Evolutionary conservation across 2,888 invertebrate genomes (phyloP), one percentile per base, ranked within the genome.

Genomic region (Mythimna impura): DNA sequence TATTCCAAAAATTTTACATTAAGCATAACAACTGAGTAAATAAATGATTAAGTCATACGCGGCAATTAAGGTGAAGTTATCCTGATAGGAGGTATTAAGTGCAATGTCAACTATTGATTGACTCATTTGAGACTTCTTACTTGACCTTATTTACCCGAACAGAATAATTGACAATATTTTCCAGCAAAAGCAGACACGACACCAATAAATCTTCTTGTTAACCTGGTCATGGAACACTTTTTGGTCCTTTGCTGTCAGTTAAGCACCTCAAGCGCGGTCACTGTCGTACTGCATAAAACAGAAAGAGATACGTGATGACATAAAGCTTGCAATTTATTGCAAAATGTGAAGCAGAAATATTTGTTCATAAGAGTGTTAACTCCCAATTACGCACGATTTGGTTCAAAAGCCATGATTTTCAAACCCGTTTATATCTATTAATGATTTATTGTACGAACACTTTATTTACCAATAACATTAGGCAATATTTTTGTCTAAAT

Each of bases 1-100:
- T 25, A 58, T 52, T 50, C 63, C 3, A 68, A 71, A 67, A 68
- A 62, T 34, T 1, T 57, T 7, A n/a, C 63, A 6, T 25, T 47
- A 25, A 54, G n/a, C 20, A 40, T 47, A 20, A 14, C 14, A 57
- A 55, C 12, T 9, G 9, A 61, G 67, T 12, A 66, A 67, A 67
- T 64, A 57, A 50, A 22, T 25, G n/a, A 0, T 54, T 61, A 22
- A 22, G 12, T 58, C 10, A 12, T 9, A 34, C 50, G n/a, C 30
- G 20, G 12, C 3, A 40, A 25, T 22, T 66, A 54, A 22, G 22
- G 10, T 57, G n/a, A 17, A 43, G 8, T 71, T 68, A 76, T 60
- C 43, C 34, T 43, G 17, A 12, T 66, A 47, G 1, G 5, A 20
- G 3, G 10, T 30, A 61, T 22, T 52, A 3, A 30, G 30, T 14